These are phyloP conservation scores for Leptinotarsa juncta DNA, from an alignment of 2,888 invertebrate species.

Conservation along the genomic window DNA sequence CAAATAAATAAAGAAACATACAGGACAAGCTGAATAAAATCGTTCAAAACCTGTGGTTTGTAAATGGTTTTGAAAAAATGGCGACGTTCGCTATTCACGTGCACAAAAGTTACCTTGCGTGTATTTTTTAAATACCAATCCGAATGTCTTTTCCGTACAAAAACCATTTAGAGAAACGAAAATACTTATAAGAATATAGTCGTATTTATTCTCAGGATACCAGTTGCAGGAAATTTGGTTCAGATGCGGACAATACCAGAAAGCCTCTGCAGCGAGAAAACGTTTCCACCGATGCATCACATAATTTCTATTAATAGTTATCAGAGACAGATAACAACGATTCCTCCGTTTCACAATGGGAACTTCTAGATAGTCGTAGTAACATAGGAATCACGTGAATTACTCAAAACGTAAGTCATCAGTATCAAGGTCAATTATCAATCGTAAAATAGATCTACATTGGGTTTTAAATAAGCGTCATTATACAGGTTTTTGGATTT, in stretches of 20 bases:
- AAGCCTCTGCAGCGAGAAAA: neutral
- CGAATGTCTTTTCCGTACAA: no score
- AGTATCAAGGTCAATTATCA: conserved; percentile 1
- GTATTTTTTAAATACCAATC: no score
- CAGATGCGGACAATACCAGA: neutral
- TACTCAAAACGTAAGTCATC: conserved; percentile 12
- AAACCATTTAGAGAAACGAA: no score
- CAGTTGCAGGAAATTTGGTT: neutral
- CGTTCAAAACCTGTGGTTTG: no score
- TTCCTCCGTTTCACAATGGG: neutral
- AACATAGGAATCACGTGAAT: conserved; percentile 8
- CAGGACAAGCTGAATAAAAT: no score
- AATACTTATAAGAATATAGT: neutral
- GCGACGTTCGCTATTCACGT: no score
- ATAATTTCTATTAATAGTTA: conserved; percentile 9
- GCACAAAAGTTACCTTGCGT: no score
- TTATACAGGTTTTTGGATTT: neutral
- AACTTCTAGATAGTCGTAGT: conserved; percentile 2
- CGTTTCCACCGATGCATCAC: neutral
- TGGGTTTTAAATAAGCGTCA: no score
- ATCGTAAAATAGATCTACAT: neutral
- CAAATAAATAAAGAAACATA: no score
- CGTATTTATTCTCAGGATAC: neutral
- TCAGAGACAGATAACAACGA: neutral
- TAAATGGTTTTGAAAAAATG: no score